A percentile compares a stretch with the other conserved stretches of the same genome.
phyloP scores from a whole-genome alignment of 2,888 invertebrate genomes.

The Drosophila rellima region DNA sequence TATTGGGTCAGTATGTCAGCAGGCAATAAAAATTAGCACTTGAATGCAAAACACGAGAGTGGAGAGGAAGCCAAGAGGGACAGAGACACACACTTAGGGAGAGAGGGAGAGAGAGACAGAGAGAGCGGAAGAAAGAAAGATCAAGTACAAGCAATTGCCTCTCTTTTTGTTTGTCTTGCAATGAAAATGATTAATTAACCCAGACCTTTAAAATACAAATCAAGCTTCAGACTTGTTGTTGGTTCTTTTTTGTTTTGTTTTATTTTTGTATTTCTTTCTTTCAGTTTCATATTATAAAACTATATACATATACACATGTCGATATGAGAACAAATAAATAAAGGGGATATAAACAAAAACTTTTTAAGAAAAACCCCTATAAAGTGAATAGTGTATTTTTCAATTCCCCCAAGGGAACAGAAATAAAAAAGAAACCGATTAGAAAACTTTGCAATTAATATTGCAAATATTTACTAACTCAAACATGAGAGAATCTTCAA shows the following conservation, averaged over 20 bases:
- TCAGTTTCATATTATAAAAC: slow-evolving; percentile 2
- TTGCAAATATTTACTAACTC: neutral
- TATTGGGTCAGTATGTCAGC: slow-evolving; percentile 69
- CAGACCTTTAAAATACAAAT: slow-evolving; percentile 70
- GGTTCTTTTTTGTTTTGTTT: slow-evolving; percentile 9
- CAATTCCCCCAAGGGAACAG: neutral
- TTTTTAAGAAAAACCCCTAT: neutral
- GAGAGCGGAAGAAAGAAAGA: neutral
- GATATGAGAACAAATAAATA: neutral
- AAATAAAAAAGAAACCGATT: neutral
- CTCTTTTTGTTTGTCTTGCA: slow-evolving; percentile 35
- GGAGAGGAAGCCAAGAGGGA: neutral
- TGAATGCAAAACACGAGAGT: neutral
- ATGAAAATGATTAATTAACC: slow-evolving; percentile 74
- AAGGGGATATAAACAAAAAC: neutral
- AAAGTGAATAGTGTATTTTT: neutral
- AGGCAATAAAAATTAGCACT: slow-evolving; percentile 46
- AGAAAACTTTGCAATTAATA: neutral
- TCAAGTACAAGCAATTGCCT: neutral
- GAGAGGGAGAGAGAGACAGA: neutral
- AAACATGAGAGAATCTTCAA: neutral
- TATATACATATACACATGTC: neutral
- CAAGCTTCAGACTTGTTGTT: slow-evolving; percentile 41
- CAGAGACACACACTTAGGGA: neutral
- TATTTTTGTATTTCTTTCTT: slow-evolving; percentile 8